A percentile compares a stretch with the other conserved stretches of the same genome.
Conservation (phyloP, 2,113 vertebrate species). For the Myiopsitta monachus region DNA sequence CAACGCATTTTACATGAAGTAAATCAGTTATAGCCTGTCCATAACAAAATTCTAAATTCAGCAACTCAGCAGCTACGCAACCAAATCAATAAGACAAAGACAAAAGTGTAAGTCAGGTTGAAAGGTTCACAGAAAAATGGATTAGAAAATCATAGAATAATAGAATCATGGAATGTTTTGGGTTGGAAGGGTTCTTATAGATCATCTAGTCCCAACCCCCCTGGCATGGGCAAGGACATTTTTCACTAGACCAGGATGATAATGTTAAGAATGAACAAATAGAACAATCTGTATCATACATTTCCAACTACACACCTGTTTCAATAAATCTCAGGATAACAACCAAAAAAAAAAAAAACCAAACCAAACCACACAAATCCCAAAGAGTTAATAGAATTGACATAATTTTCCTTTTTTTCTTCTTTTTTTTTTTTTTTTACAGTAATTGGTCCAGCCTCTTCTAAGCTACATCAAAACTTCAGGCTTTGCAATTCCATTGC, state of each 20-base stretch:
- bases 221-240: background rate
- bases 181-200: background rate
- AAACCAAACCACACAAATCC: background rate
- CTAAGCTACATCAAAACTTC: background rate
- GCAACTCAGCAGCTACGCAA: background rate
- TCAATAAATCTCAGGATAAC: background rate
- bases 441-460: background rate
- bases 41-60: conserved; percentile 30
- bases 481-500: background rate
- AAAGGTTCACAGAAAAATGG: conserved; percentile 6
- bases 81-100: conserved; percentile 37
- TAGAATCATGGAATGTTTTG: background rate
- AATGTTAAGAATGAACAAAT: background rate
- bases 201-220: background rate
- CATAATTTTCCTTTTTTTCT: background rate
- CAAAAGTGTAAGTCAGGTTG: conserved; percentile 13
- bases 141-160: background rate
- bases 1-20: background rate
- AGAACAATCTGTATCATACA: background rate
- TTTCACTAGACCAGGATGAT: background rate
- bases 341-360: background rate
- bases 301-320: background rate
- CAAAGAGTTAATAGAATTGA: background rate
- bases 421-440: background rate
- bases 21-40: conserved; percentile 15